Conservation (phyloP, 92 coral and sea anemone species). For the Pocillopora grandis region DNA sequence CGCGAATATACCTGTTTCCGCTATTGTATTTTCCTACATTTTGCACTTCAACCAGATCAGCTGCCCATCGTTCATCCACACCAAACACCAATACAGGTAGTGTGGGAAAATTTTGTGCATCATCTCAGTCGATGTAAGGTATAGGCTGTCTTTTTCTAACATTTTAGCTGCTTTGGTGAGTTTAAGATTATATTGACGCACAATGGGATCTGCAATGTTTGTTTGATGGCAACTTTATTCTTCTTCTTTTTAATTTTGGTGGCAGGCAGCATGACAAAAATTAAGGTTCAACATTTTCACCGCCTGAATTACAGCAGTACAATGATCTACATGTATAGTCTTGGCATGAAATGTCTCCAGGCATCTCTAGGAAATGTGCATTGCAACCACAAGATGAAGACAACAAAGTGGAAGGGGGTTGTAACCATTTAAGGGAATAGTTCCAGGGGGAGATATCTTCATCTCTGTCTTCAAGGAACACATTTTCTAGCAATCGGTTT, state of each 20-base stretch:
- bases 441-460: too few species aligned
- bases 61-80: constrained; percentile 16
- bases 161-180: neutral
- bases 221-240: too few species aligned
- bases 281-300: too few species aligned
- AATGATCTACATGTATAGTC: neutral
- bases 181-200: neutral
- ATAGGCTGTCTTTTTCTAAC: neutral
- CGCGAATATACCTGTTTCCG: neutral
- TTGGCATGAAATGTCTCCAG: neutral
- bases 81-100: neutral
- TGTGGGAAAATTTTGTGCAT: neutral
- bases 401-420: neutral
- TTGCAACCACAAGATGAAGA: constrained; percentile 4
- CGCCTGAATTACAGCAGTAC: neutral
- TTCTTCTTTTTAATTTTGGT: too few species aligned
- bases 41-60: neutral
- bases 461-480: too few species aligned
- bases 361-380: neutral
- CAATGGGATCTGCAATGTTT: too few species aligned
- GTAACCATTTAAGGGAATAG: too few species aligned
- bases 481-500: too few species aligned
- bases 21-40: neutral
- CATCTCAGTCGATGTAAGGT: neutral
- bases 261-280: too few species aligned